These are phyloP conservation scores for Paramormyrops kingsleyae DNA, from an alignment of 2,113 vertebrate genomes.

Conservation along the genomic window DNA sequence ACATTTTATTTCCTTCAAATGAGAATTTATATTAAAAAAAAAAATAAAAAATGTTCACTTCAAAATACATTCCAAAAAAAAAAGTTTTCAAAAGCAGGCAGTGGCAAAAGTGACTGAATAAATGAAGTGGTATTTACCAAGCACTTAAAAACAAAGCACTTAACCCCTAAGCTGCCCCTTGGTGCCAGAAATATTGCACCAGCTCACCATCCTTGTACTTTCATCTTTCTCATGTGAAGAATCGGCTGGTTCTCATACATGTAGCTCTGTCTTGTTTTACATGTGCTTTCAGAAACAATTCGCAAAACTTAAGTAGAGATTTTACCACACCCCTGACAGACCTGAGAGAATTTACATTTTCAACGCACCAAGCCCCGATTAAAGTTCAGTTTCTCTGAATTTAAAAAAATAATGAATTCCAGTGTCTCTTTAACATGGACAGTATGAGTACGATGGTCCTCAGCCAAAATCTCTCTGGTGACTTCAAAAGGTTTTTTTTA, in stretches of 20 bases:
- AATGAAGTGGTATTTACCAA: constrained; percentile 29
- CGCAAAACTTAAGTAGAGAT: not conserved
- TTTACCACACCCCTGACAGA: not conserved
- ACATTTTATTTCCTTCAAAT: not conserved
- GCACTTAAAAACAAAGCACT: constrained; percentile 23
- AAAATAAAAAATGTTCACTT: not conserved
- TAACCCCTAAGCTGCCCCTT: not conserved
- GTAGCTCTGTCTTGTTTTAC: not conserved
- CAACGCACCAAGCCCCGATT: not conserved
- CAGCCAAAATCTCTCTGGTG: not conserved
- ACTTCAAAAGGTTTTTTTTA: not conserved
- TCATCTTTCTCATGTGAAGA: not conserved
- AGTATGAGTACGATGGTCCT: not conserved
- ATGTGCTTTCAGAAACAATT: not conserved
- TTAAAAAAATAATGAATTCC: not conserved
- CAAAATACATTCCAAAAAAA: not conserved
- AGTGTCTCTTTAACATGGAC: not conserved
- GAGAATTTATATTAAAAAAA: not conserved
- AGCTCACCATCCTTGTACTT: not conserved
- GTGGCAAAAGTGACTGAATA: constrained; percentile 19
- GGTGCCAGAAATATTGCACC: not conserved
- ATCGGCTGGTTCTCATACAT: not conserved
- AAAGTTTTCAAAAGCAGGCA: constrained; percentile 16
- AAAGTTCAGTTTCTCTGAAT: not conserved
- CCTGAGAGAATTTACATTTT: not conserved